These are phyloP conservation scores for Cyphomyrus discorhynchus DNA, from an alignment of 2,113 vertebrate species.

Conservation along the genomic window DNA sequence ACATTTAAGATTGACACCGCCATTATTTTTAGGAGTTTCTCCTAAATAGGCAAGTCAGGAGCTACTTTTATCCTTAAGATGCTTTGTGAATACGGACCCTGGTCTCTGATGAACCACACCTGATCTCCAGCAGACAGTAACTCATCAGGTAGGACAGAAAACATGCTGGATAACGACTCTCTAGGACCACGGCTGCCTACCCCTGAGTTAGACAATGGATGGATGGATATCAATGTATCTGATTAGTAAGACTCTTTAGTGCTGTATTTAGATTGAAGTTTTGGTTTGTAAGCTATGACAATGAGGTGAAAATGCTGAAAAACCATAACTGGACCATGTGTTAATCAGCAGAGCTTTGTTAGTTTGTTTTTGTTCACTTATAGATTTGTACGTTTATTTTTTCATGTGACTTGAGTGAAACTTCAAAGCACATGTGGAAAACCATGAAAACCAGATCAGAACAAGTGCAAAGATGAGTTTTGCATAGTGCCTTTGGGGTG, in stretches of 20 bases:
- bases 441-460: background rate
- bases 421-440: background rate
- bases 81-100: too few species aligned
- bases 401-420: background rate
- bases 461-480: background rate
- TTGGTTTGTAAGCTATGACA: background rate
- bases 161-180: too few species aligned
- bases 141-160: too few species aligned
- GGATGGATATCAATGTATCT: background rate
- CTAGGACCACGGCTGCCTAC: background rate
- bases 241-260: too few species aligned
- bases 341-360: background rate
- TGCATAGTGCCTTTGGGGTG: background rate
- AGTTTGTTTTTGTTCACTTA: too few species aligned
- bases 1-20: too few species aligned
- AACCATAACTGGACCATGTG: background rate
- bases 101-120: too few species aligned
- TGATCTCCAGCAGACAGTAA: background rate
- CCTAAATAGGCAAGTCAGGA: too few species aligned
- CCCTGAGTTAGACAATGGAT: background rate
- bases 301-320: background rate
- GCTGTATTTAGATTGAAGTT: too few species aligned
- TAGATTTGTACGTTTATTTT: background rate
- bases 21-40: too few species aligned
- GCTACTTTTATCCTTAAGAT: too few species aligned